These are phyloP conservation scores for Catocala nupta DNA, from an alignment of 2,888 invertebrate species.

Conservation along the genomic window DNA sequence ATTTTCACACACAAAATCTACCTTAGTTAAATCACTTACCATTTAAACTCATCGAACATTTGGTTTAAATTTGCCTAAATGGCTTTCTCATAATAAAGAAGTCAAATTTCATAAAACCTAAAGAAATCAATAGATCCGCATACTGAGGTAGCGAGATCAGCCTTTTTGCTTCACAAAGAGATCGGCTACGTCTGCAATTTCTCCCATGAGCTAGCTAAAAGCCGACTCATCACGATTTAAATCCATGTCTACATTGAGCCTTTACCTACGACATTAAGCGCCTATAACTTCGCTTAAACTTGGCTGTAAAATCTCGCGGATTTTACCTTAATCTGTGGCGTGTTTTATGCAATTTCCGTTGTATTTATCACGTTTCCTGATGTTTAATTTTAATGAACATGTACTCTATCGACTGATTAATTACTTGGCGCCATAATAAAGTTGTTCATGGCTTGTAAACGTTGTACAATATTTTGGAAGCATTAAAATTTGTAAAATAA, in stretches of 20 bases:
- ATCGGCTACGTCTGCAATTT: constrained; percentile 61
- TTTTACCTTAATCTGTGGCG: neutral
- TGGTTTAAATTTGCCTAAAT: neutral
- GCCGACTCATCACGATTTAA: constrained; percentile 58
- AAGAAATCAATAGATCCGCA: constrained; percentile 55
- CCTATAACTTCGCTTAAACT: constrained; percentile 23
- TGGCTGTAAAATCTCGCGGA: neutral
- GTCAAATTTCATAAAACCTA: constrained; percentile 12
- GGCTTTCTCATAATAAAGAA: neutral
- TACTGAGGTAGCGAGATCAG: constrained; percentile 52
- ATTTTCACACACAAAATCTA: too few relatives aligned
- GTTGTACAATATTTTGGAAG: too few relatives aligned
- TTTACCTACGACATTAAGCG: constrained; percentile 25
- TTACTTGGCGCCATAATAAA: too few relatives aligned
- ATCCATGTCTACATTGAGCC: constrained; percentile 39
- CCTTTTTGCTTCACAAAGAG: constrained; percentile 59
- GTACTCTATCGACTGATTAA: too few relatives aligned
- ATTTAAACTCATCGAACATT: neutral
- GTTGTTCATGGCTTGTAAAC: too few relatives aligned
- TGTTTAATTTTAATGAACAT: too few relatives aligned
- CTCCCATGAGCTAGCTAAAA: constrained; percentile 55
- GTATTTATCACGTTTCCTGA: too few relatives aligned
- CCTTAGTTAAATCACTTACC: too few relatives aligned
- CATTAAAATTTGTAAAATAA: too few relatives aligned
- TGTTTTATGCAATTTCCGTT: neutral